These are phyloP conservation scores for Drosophila anomelani DNA, from an alignment of 2,888 invertebrate genomes.

Conservation along the genomic window DNA sequence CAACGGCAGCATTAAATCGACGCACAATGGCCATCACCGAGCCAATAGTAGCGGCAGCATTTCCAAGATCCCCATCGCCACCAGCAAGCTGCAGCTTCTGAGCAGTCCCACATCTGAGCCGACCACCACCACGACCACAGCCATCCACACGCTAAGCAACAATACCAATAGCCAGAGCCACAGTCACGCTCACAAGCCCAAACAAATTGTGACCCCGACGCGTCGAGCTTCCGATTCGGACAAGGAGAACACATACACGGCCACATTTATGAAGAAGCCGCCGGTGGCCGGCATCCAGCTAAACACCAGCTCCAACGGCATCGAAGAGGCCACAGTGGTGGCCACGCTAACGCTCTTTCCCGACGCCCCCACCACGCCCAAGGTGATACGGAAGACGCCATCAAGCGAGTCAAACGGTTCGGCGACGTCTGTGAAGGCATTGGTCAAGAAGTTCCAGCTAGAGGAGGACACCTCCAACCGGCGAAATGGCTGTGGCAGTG, in stretches of 20 bases:
- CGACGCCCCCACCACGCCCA: slow-evolving; percentile 88
- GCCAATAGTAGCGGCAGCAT: slow-evolving; percentile 48
- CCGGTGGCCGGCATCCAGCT: slow-evolving; percentile 75
- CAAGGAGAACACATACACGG: slow-evolving; percentile 83
- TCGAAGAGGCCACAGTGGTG: slow-evolving; percentile 69
- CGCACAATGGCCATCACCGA: slow-evolving; percentile 54
- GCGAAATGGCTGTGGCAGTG: slow-evolving; percentile 38
- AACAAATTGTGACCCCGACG: slow-evolving; percentile 69
- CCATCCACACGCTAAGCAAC: slow-evolving; percentile 46
- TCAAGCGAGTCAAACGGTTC: slow-evolving; percentile 85
- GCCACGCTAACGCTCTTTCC: slow-evolving; percentile 85
- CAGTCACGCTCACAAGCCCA: slow-evolving; percentile 50
- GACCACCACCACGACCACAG: slow-evolving; percentile 28
- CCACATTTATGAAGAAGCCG: slow-evolving; percentile 79
- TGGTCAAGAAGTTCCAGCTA: slow-evolving; percentile 84
- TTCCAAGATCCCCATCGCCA: slow-evolving; percentile 63
- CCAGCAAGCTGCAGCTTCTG: slow-evolving; percentile 36
- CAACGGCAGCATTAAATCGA: slow-evolving; percentile 36
- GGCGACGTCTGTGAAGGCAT: slow-evolving; percentile 84
- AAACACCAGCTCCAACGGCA: slow-evolving; percentile 17
- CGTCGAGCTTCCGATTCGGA: slow-evolving; percentile 82
- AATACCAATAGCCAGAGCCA: slow-evolving; percentile 40
- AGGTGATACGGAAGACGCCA: slow-evolving; percentile 88
- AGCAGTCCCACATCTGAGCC: slow-evolving; percentile 37
- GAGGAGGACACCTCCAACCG: slow-evolving; percentile 64